Evolutionary conservation across 2,797 vertebrate species (phyloP).

Genomic region (Tapera naevia): DNA sequence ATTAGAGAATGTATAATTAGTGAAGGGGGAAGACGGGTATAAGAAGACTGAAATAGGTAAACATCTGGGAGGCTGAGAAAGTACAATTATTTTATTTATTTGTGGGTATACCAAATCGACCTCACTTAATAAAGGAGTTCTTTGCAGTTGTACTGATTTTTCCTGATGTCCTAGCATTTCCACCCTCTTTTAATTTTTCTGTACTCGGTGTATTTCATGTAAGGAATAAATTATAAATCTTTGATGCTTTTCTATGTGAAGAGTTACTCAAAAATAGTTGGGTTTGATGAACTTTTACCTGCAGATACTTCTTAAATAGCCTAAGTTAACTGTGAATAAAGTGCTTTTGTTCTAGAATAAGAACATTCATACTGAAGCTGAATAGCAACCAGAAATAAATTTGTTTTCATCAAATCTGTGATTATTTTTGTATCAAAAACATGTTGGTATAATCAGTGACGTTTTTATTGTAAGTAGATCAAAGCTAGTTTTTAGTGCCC

Average conservation of each 20-base stretch:
- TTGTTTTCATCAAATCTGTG: neutral
- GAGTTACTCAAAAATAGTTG: neutral
- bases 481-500: neutral
- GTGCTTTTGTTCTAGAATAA: neutral
- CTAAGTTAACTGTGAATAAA: neutral
- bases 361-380: neutral
- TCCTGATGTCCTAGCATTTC: neutral
- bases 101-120: neutral
- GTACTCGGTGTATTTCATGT: neutral
- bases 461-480: neutral
- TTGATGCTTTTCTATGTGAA: neutral
- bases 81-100: neutral
- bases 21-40: neutral
- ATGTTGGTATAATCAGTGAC: neutral
- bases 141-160: neutral
- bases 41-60: neutral
- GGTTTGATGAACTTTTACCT: neutral
- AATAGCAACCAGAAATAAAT: neutral
- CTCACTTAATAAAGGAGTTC: neutral
- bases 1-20: neutral
- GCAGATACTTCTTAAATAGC: neutral
- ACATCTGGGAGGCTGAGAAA: neutral
- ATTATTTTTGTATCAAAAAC: neutral
- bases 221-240: neutral
- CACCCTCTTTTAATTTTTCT: neutral